Evolutionary conservation across 2,888 invertebrate genomes (phyloP).

Genomic region (Thyatira batis): DNA sequence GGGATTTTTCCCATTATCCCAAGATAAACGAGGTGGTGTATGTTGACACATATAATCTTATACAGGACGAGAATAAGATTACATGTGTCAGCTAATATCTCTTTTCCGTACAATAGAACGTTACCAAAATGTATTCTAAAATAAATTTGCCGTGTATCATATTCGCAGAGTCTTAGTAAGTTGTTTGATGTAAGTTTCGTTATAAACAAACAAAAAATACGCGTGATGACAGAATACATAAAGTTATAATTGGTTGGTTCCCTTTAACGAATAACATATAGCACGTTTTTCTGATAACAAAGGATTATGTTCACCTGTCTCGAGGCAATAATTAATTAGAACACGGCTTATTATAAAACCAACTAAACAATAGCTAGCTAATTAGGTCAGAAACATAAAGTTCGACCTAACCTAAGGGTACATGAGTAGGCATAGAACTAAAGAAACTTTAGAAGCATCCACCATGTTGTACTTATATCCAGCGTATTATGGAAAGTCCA

Average conservation of each 20-base stretch:
- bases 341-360: slow-evolving; percentile 9
- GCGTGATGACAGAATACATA: neutral
- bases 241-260: neutral
- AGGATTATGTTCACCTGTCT: slow-evolving; percentile 5
- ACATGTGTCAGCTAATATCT: slow-evolving; percentile 64
- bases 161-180: slow-evolving; percentile 9
- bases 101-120: slow-evolving; percentile 23
- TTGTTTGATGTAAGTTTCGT: neutral
- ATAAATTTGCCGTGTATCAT: neutral
- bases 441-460: neutral
- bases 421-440: neutral
- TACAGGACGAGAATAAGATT: slow-evolving; percentile 65
- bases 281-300: slow-evolving; percentile 13
- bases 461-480: too few relatives aligned
- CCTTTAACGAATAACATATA: neutral
- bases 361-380: slow-evolving; percentile 10
- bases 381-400: slow-evolving; percentile 12
- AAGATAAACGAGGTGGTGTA: slow-evolving; percentile 62
- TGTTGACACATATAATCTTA: slow-evolving; percentile 71
- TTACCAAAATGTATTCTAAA: neutral
- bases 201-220: neutral
- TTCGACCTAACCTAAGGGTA: slow-evolving; percentile 4
- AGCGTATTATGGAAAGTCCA: too few relatives aligned
- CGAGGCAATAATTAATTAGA: slow-evolving; percentile 10
- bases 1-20: slow-evolving; percentile 60